Percentiles rank a stretch among this genome's conserved stretches.
These are phyloP conservation scores for Turritopsis rubra DNA, from an alignment of 30 jellyfish, hydroid and myxozoan genomes.

Conservation along the genomic window DNA sequence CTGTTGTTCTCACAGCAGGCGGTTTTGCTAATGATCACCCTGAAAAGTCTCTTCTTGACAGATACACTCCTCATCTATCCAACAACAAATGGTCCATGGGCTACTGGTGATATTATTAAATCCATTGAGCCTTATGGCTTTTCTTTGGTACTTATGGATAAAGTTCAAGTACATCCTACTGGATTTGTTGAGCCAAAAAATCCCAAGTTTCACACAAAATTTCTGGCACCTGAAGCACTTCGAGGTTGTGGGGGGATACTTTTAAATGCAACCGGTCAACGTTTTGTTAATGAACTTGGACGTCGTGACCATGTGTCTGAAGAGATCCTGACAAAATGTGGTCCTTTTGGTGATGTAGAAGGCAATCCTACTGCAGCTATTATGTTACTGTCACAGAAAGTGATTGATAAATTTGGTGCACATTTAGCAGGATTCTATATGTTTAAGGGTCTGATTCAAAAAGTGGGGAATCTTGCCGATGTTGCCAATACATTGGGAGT, in stretches of 20 bases:
- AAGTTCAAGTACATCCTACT: conserved; percentile 13
- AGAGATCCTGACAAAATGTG: background rate
- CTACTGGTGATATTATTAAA: conserved; percentile 10
- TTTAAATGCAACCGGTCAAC: conserved; percentile 1
- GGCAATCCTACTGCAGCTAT: background rate
- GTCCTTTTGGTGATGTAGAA: background rate
- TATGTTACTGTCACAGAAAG: conserved; percentile 13
- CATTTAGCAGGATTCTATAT: conserved; percentile 14
- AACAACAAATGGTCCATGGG: conserved; percentile 17
- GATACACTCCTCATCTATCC: conserved; percentile 14
- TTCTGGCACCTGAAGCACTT: conserved; percentile 11
- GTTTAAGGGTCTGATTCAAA: conserved; percentile 1
- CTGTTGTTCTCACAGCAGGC: background rate
- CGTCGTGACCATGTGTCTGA: conserved; percentile 8
- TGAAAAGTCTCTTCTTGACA: background rate
- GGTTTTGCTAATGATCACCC: conserved; percentile 14
- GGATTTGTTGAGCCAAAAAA: conserved; percentile 13
- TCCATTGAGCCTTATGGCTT: background rate
- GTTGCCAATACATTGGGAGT: background rate
- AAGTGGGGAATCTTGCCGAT: background rate
- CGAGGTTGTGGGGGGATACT: conserved; percentile 13
- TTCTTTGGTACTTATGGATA: conserved; percentile 4
- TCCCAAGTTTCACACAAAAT: conserved; percentile 7
- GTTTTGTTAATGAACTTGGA: conserved; percentile 11
- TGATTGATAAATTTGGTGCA: conserved; percentile 14